Evolutionary conservation across 1,140 invertebrate species (phyloP).

Genomic region (Gryon sp.): DNA sequence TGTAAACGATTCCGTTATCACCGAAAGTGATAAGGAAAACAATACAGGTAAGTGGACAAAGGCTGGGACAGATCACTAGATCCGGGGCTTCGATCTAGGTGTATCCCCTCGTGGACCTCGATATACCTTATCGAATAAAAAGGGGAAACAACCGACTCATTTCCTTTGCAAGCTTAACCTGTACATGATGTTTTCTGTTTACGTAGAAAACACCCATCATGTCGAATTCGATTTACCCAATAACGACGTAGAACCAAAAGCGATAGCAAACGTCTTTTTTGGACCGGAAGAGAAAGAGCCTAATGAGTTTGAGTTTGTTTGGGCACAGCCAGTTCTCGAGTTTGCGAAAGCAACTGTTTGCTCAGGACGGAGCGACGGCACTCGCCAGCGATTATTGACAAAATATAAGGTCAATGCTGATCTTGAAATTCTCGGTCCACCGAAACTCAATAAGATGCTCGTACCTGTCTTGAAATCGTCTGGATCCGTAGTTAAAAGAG

Average conservation of each 20-base stretch:
- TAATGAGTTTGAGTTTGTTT: not conserved
- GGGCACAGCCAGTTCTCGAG: not conserved
- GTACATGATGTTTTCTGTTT: not conserved
- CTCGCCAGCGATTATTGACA: not conserved
- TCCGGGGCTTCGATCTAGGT: not conserved
- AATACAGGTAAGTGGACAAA: not conserved
- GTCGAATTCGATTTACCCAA: not conserved
- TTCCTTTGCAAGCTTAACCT: not conserved
- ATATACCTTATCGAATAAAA: not conserved
- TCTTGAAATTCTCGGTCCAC: not conserved
- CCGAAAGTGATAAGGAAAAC: not conserved
- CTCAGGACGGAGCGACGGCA: not conserved
- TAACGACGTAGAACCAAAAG: not conserved
- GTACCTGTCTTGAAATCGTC: not conserved
- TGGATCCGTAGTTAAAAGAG: not conserved
- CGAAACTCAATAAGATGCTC: constrained; percentile 4
- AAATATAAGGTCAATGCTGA: constrained; percentile 5
- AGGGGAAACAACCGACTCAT: not conserved
- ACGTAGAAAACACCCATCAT: not conserved
- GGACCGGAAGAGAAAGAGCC: not conserved
- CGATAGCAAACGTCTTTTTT: not conserved
- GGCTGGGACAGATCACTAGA: not conserved
- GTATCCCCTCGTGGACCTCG: not conserved
- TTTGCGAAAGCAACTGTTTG: not conserved
- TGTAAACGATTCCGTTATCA: not conserved